Conservation (phyloP, 64 coral and sea anemone genomes). For the Dendronephthya gigantea region DNA sequence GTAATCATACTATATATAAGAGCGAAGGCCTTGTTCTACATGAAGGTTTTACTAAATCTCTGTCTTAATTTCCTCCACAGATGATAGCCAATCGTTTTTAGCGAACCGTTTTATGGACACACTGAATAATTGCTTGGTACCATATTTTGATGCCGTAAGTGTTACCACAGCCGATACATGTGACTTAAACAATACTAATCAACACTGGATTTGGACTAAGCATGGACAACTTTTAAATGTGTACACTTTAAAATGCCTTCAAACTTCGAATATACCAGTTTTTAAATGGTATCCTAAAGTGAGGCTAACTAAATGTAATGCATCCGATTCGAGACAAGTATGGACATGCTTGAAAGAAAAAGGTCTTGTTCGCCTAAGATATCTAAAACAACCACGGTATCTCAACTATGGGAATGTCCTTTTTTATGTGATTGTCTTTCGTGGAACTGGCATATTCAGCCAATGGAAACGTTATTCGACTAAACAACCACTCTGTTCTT, state of each 20-base stretch:
- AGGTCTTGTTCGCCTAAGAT: too few relatives aligned
- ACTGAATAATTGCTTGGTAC: not conserved
- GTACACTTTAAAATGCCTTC: not conserved
- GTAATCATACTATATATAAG: too few relatives aligned
- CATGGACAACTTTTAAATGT: not conserved
- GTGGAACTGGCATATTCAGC: not conserved
- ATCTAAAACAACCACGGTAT: not conserved
- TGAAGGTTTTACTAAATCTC: not conserved
- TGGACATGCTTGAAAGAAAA: not conserved
- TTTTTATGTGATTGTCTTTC: not conserved
- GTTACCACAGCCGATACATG: not conserved
- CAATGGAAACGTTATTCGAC: not conserved
- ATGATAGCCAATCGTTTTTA: not conserved
- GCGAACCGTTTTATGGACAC: not conserved
- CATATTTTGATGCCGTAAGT: not conserved
- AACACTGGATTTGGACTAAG: not conserved
- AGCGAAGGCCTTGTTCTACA: too few relatives aligned
- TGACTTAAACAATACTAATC: not conserved
- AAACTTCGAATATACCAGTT: not conserved
- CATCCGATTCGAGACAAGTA: not conserved
- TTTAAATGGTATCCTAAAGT: not conserved
- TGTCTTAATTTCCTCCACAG: not conserved
- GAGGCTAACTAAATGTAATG: not conserved
- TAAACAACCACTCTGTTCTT: not conserved
- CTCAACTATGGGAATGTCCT: not conserved